Base-by-base conservation (phyloP, 1,140 invertebrate species). In the Trichoplusia ni region DNA sequence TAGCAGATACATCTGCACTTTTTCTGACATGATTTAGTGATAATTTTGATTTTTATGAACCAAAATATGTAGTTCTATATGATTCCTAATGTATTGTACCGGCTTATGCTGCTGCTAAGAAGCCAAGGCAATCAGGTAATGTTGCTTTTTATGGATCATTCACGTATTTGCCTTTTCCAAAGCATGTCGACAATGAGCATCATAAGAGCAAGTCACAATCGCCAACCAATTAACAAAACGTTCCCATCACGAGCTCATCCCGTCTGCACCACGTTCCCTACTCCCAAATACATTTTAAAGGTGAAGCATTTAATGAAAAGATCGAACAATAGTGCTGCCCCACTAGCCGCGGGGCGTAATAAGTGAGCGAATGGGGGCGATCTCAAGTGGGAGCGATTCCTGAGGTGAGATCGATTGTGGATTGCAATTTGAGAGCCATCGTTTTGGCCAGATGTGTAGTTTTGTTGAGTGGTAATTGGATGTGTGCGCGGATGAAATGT, bases 251-350 rank as follows among this genome's bases (percentile, higher is more conserved):
- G 42, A 27, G 11, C 42, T 47, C n/a, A 21, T 42, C 11, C n/a
- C 33, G 4, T 14, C 11, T 14, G 7, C 46, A 49, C 7, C 25
- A 49, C 46, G 16, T 49, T n/a, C 46, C 14, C 23, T n/a, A 42
- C 9, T 11, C 19, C 40, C 14, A 49, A 49, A 49, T 31, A 49
- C 46, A 29, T 49, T 54, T 31, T 31, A 37, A 59, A 60, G 56
- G 56, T 60, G 25, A 19, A 46, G 29, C 40, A 42, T 58, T 47
- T 35, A 60, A 60, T 60, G 56, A 47, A 60, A 60, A 60, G 19
- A 60, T 47, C 25, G 35, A 42, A 66, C 44, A 66, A 66, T 66
- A 42, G 53, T 58, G 35, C n/a, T 23, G 35, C 40, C 16, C 56
- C 14, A 31, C 18, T 47, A 18, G 47, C 46, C 47, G 47, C 33